A percentile compares a stretch with the other conserved stretches of the same genome.
Evolutionary conservation across 2,113 vertebrate species (phyloP).

Genomic region (Pangasianodon hypophthalmus): DNA sequence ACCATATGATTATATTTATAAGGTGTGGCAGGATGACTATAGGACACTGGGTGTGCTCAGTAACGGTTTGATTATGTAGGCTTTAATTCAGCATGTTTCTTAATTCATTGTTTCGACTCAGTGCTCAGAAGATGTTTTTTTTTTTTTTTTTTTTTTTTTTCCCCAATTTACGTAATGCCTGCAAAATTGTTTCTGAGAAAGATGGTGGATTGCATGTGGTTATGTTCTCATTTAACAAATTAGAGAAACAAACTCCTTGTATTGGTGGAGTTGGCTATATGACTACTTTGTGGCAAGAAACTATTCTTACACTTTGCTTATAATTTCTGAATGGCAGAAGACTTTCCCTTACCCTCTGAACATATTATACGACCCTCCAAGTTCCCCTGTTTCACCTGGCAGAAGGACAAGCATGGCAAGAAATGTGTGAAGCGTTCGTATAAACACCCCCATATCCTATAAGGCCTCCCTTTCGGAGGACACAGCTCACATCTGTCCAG

Average conservation of each 20-base stretch:
- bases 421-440: constrained; percentile 28
- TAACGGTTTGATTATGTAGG: constrained; percentile 46
- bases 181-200: background rate
- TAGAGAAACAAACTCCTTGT: background rate
- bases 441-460: constrained; percentile 20
- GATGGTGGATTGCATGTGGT: background rate
- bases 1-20: constrained; percentile 77
- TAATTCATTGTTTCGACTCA: background rate
- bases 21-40: constrained; percentile 55
- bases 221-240: background rate
- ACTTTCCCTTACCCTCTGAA: background rate
- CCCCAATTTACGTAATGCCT: background rate
- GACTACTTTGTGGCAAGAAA: background rate
- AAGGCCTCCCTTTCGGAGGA: constrained; percentile 31
- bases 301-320: constrained; percentile 1
- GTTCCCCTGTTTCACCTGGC: constrained; percentile 8
- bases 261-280: background rate
- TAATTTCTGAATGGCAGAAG: constrained; percentile 9
- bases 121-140: background rate
- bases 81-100: constrained; percentile 26
- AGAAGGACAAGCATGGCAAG: background rate
- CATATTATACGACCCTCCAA: background rate
- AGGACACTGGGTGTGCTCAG: constrained; percentile 29
- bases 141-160: background rate
- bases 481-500: constrained; percentile 13